Base-by-base conservation (phyloP, 2,113 vertebrate species). In the Erinaceus europaeus region DNA sequence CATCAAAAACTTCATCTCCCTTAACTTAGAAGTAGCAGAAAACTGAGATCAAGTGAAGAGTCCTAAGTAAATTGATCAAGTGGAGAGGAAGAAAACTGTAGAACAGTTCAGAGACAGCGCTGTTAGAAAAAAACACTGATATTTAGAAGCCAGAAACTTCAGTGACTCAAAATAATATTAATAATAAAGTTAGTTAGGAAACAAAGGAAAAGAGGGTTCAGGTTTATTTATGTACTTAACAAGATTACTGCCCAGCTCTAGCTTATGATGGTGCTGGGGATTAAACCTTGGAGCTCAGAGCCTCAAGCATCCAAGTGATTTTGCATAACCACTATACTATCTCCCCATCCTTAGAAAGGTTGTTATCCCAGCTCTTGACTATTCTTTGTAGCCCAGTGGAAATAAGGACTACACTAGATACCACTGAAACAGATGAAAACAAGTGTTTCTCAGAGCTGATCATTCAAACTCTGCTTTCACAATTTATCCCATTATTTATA, bases 51-150 rank as follows among this genome's bases (percentile, higher is more conserved):
- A 78, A n/a, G 6, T 50, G 25, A 42, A 67, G 64, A 68, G 48
- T 82, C 34, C 25, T 55, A 13, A 59, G n/a, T 72, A 32, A 42
- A 10, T 40, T 15, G 34, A 13, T 1, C 36, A 73, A 46, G 82
- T 61, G 52, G 29, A 50, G 23, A 77, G 40, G 40, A 83, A 69
- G 21, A 44, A 57, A 83, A 78, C 32, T 38, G 40, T 15, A 52
- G 20, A 68, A 53, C n/a, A 42, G 5, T 76, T 76, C 48, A 84
- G 67, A 53, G 23, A 23, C 55, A 46, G 48, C 9, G 13, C 52
- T 17, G 2, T 74, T 61, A 91, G 76, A 81, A 93, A 82, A 23
- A 42, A 55, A n/a, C 21, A 62, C 72, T 68, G 76, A 89, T 34
- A 64, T n/a, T 76, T 75, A 71, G 78, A 69, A 79, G 20, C 44